Evolutionary conservation across 2,888 invertebrate genomes (phyloP).

Genomic region (Cheilosia grossa): DNA sequence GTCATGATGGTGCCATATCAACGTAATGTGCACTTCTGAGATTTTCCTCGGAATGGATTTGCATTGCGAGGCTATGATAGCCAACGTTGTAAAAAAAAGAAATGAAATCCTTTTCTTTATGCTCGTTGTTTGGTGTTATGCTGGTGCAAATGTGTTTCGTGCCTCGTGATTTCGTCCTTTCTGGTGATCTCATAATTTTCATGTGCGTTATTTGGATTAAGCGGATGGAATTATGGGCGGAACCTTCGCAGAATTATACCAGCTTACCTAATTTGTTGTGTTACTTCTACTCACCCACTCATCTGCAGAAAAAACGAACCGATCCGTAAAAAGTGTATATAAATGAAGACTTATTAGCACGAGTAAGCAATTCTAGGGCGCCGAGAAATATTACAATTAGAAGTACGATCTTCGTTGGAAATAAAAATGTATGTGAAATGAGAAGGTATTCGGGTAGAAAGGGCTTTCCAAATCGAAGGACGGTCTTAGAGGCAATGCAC

Average conservation of each 20-base stretch:
- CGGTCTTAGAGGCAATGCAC: no score
- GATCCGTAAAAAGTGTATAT: constrained; percentile 52
- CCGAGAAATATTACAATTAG: constrained; percentile 28
- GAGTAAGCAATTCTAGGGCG: background rate
- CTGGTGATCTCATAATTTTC: constrained; percentile 71
- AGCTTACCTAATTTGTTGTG: constrained; percentile 38
- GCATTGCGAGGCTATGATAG: constrained; percentile 61
- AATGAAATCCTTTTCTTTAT: constrained; percentile 12
- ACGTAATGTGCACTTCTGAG: constrained; percentile 72
- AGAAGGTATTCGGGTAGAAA: background rate
- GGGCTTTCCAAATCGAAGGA: no score
- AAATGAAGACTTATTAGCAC: constrained; percentile 45
- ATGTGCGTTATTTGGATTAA: constrained; percentile 73
- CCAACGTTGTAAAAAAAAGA: constrained; percentile 30
- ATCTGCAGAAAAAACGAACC: constrained; percentile 20
- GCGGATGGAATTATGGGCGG: constrained; percentile 64
- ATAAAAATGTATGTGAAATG: constrained; percentile 10
- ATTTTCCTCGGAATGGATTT: constrained; percentile 67
- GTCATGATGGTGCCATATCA: constrained; percentile 68
- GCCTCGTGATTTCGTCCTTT: constrained; percentile 67
- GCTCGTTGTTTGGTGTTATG: constrained; percentile 48
- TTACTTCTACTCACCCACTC: background rate
- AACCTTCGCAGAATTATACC: constrained; percentile 53
- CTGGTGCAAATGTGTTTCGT: constrained; percentile 67
- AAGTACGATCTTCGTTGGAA: constrained; percentile 22